These are phyloP conservation scores for Lipophrys pholis DNA, from an alignment of 2,113 vertebrate genomes.

Conservation along the genomic window DNA sequence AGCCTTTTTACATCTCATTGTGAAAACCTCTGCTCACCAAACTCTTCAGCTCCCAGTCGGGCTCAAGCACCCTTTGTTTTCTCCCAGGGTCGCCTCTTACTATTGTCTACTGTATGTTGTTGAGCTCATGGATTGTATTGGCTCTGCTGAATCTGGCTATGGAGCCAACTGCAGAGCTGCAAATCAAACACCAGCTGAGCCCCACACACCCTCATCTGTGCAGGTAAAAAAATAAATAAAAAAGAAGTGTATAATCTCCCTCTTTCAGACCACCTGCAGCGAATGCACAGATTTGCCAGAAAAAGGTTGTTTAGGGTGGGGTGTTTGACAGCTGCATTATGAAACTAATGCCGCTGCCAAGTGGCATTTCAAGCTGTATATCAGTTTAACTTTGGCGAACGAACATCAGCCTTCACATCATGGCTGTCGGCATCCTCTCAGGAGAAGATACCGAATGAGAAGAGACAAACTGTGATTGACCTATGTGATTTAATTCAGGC, in stretches of 20 bases:
- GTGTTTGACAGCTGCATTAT: conserved; percentile 52
- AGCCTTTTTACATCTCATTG: conserved; percentile 49
- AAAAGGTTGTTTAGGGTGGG: not conserved
- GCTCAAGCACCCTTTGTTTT: not conserved
- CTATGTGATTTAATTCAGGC: conserved; percentile 39
- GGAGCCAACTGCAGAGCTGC: conserved; percentile 4
- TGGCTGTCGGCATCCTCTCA: conserved; percentile 10
- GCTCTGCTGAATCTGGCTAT: not conserved
- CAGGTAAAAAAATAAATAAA: not conserved
- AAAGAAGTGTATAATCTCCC: not conserved
- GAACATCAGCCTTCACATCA: conserved; percentile 36
- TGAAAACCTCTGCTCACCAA: conserved; percentile 20
- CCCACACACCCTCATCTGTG: not conserved
- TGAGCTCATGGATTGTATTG: not conserved
- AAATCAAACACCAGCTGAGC: not conserved
- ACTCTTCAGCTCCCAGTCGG: not conserved
- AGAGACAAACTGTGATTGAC: conserved; percentile 28
- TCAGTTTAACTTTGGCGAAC: conserved; percentile 36
- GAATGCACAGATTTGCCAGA: conserved; percentile 4
- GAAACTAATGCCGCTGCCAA: conserved; percentile 44
- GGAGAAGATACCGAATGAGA: conserved; percentile 42
- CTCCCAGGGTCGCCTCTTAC: not conserved
- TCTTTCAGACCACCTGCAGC: conserved; percentile 1
- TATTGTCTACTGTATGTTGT: not conserved
- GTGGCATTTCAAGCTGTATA: conserved; percentile 42